Conservation (phyloP, 2,113 vertebrate species). For the Corythaeola cristata region DNA sequence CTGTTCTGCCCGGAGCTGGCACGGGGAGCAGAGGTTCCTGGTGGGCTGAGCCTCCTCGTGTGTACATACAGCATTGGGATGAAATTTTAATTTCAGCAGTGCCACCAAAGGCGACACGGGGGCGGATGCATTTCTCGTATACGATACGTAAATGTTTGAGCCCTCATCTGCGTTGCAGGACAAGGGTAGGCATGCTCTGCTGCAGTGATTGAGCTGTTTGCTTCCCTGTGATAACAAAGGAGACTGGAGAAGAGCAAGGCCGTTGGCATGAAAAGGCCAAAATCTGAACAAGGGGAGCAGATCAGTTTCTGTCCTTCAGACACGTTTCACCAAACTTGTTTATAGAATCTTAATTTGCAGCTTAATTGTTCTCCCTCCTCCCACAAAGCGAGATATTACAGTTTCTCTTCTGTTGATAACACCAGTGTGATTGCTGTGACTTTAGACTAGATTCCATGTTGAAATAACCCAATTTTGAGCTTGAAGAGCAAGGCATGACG, state of each 20-base stretch:
- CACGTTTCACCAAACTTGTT: neutral
- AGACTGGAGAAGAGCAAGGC: neutral
- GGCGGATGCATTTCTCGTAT: fast-evolving
- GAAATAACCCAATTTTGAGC: neutral
- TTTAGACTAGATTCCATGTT: neutral
- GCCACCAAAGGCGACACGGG: neutral
- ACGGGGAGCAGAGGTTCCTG: neutral
- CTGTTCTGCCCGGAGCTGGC: neutral
- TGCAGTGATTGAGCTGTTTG: neutral
- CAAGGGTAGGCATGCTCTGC: neutral
- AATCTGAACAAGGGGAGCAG: fast-evolving
- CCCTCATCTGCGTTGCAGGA: neutral
- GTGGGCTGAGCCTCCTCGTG: neutral
- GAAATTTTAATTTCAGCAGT: neutral
- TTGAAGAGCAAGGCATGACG: neutral
- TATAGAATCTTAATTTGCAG: neutral
- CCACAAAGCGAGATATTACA: neutral
- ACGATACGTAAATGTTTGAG: fast-evolving
- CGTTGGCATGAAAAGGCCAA: neutral
- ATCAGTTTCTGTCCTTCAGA: neutral
- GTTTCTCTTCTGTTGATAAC: neutral
- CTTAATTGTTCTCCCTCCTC: neutral
- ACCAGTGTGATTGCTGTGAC: neutral
- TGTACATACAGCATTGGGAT: neutral
- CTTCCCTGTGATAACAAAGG: neutral